Conservation (phyloP, 1,140 invertebrate genomes). For the Globodera rostochiensis region DNA sequence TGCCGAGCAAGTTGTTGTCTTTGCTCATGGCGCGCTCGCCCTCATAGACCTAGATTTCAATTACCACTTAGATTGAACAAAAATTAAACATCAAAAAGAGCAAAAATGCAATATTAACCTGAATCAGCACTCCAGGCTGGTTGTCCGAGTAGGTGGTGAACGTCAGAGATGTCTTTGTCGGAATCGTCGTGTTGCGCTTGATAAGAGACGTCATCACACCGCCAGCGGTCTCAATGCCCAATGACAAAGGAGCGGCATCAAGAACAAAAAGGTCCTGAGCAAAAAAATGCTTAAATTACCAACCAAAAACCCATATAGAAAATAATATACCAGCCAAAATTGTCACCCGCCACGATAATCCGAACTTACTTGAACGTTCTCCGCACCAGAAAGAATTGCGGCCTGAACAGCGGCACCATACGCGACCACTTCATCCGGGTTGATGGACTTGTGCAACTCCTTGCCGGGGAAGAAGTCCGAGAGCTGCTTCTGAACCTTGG, state of each 20-base stretch:
- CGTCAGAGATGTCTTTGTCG: too few relatives aligned
- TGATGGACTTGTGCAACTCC: constrained; percentile 87
- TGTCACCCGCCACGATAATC: too few relatives aligned
- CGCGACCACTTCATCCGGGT: constrained; percentile 68
- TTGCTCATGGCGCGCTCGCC: too few relatives aligned
- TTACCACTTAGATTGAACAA: too few relatives aligned
- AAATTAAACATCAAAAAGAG: too few relatives aligned
- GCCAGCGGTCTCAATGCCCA: constrained; percentile 95
- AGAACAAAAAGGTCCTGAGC: constrained; percentile 86
- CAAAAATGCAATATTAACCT: constrained; percentile 8
- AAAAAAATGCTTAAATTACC: too few relatives aligned
- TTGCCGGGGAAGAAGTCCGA: constrained; percentile 86
- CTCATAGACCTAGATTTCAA: constrained; percentile 43
- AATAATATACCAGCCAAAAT: too few relatives aligned
- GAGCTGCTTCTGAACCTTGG: too few relatives aligned
- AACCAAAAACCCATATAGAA: too few relatives aligned
- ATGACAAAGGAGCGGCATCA: constrained; percentile 88
- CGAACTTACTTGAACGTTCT: too few relatives aligned
- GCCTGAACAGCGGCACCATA: constrained; percentile 78
- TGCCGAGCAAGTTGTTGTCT: constrained; percentile 37
- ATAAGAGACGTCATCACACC: constrained; percentile 82
- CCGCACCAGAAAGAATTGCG: too few relatives aligned
- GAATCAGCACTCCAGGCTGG: constrained; percentile 39
- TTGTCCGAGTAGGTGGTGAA: constrained; percentile 47
- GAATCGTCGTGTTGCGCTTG: constrained; percentile 79